Conservation (phyloP, 2,888 invertebrate genomes). For the Uloborus plumipes region DNA sequence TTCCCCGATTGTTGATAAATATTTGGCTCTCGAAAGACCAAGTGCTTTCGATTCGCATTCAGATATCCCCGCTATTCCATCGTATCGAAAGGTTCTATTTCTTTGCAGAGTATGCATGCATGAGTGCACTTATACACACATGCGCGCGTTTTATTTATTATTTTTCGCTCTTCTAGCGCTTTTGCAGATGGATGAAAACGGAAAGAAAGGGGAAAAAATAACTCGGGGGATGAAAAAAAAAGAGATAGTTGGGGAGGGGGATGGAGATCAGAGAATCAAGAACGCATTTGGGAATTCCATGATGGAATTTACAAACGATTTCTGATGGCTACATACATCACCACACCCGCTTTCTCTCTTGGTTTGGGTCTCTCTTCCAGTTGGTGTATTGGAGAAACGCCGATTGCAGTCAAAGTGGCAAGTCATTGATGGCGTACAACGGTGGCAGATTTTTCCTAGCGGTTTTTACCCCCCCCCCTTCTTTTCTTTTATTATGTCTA, state of each 20-base stretch:
- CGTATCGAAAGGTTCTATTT: constrained; percentile 40
- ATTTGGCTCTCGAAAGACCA: constrained; percentile 42
- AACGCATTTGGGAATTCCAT: constrained; percentile 60
- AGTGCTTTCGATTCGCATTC: constrained; percentile 43
- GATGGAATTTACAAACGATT: constrained; percentile 63
- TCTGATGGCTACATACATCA: constrained; percentile 63
- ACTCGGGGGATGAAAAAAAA: constrained; percentile 31
- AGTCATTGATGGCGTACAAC: constrained; percentile 57
- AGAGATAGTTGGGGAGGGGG: constrained; percentile 33
- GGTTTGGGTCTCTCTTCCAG: too few relatives aligned
- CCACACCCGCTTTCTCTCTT: constrained; percentile 19
- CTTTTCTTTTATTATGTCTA: constrained; percentile 40
- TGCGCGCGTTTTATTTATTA: constrained; percentile 34
- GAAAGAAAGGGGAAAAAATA: constrained; percentile 9
- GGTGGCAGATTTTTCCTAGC: constrained; percentile 36
- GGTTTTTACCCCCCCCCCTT: constrained; percentile 6
- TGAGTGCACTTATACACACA: constrained; percentile 31
- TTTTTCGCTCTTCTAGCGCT: constrained; percentile 29
- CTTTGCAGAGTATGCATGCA: constrained; percentile 12
- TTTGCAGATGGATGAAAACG: constrained; percentile 25
- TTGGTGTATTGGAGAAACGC: constrained; percentile 26
- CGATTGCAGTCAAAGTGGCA: constrained; percentile 55
- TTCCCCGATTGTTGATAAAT: constrained; percentile 46
- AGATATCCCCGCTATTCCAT: constrained; percentile 44
- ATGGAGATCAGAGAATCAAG: constrained; percentile 57